phyloP scores from a whole-genome alignment of 2,888 invertebrate genomes.

The Megamerina dolium region DNA sequence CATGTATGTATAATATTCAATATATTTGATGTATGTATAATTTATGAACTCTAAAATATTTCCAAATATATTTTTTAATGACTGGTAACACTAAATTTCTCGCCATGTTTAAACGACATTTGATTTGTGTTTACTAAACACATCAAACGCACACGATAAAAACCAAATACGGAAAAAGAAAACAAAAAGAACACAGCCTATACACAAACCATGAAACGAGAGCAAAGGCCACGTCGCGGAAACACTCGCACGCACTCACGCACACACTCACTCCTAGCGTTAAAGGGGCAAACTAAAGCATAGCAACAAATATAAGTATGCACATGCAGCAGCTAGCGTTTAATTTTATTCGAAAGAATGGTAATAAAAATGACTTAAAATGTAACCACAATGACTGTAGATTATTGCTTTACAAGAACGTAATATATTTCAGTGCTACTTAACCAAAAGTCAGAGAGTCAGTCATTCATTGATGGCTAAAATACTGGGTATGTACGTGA shows the following conservation, averaged over 20 bases:
- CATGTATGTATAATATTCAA: too few relatives aligned
- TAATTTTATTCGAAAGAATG: too few relatives aligned
- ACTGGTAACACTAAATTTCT: too few relatives aligned
- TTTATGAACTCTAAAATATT: too few relatives aligned
- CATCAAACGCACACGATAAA: background rate
- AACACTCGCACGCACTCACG: too few relatives aligned
- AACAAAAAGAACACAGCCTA: background rate
- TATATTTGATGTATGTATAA: too few relatives aligned
- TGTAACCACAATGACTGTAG: background rate
- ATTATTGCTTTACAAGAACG: background rate
- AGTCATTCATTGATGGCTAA: too few relatives aligned
- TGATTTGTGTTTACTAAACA: background rate
- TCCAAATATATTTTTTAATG: too few relatives aligned
- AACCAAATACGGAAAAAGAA: background rate
- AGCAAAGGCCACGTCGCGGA: too few relatives aligned
- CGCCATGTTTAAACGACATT: background rate
- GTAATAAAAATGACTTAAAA: background rate
- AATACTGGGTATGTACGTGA: too few relatives aligned
- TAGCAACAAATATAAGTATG: background rate
- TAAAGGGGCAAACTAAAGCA: background rate
- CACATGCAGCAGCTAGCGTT: background rate
- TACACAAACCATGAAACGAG: background rate
- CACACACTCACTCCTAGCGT: background rate
- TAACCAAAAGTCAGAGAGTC: background rate
- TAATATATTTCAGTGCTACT: background rate